Percentiles rank a stretch among this genome's conserved stretches.
phyloP scores from a whole-genome alignment of 2,888 invertebrate genomes.

The Diachrysia chrysitis region DNA sequence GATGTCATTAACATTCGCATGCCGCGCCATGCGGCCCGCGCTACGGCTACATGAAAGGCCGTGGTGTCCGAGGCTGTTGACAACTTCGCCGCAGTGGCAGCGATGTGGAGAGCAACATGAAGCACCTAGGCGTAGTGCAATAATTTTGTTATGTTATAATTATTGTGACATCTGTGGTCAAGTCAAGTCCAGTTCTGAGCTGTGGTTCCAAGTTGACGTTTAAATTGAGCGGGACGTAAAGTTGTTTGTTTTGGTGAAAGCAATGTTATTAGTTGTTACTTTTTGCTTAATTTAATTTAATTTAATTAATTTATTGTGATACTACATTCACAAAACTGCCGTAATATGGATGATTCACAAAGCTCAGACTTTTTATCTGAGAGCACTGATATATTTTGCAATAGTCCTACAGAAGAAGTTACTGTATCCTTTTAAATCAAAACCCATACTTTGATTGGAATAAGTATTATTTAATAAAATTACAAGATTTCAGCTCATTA shows the following conservation, averaged over 20 bases:
- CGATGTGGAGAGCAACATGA: no score
- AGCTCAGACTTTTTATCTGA: conserved; percentile 74
- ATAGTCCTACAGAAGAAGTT: conserved; percentile 46
- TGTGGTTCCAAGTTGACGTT: neutral
- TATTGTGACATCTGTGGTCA: no score
- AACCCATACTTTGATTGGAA: neutral
- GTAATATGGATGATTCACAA: conserved; percentile 75
- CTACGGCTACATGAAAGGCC: no score
- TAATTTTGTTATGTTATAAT: no score
- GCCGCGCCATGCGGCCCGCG: no score
- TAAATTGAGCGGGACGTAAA: neutral
- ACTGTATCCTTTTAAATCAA: conserved; percentile 75
- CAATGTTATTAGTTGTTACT: neutral
- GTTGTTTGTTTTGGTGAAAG: neutral
- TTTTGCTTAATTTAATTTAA: neutral
- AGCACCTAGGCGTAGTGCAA: no score
- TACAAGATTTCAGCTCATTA: conserved; percentile 1
- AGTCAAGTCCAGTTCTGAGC: no score
- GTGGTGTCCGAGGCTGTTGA: no score
- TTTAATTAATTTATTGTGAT: neutral
- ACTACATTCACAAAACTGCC: neutral
- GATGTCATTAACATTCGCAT: no score
- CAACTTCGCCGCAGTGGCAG: no score
- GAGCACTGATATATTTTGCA: conserved; percentile 56
- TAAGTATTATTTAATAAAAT: conserved; percentile 10